Evolutionary conservation across 2,797 vertebrate genomes (phyloP), one percentile per base, ranked within the genome.

Genomic region (Benthosema pterotum): DNA sequence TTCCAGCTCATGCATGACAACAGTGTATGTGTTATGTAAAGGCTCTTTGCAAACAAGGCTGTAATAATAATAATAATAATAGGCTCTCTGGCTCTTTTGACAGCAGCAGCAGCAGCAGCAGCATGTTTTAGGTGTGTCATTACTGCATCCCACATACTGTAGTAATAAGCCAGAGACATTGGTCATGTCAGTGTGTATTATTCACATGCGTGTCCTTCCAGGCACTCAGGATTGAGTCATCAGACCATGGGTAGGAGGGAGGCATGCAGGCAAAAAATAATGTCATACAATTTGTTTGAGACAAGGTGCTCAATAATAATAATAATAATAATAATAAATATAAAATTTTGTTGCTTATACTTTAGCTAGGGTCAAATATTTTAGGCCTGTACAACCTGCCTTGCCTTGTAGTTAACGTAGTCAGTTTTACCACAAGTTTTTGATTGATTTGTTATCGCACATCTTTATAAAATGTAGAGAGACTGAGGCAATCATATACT

Each of bases 21-120:
- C 52, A 62, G 48, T 14, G 52, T n/a, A n/a, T n/a, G n/a, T n/a
- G 46, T 62, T 69, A 59, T 57, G 51, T 15, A 63, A n/a, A 59
- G 25, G 18, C 14, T n/a, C 14, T 52, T 69, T 22, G 42, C 22
- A 16, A 38, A 45, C 38, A 49, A 2, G 32, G 22, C 43, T 53
- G 47, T 42, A 42, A 52, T 11, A 42, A 52, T 11, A 25, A 18
- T 38, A 51, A 42, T 42, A 42, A 52, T 11, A 42, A 52, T 11
- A 25, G 42, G 42, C 49, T 45, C 49, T 42, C 18, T 55, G 18
- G 8, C 32, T 38, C 32, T 38, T 38, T 38, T 38, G 8, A 38
- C 32, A 38, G 7, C 32, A 38, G 32, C 32, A 9, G 32, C 11
- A 7, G n/a, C n/a, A n/a, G n/a, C n/a, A n/a, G n/a, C n/a, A n/a